Conservation (phyloP, 2,888 invertebrate species). For the Asteroscopus sphinx region DNA sequence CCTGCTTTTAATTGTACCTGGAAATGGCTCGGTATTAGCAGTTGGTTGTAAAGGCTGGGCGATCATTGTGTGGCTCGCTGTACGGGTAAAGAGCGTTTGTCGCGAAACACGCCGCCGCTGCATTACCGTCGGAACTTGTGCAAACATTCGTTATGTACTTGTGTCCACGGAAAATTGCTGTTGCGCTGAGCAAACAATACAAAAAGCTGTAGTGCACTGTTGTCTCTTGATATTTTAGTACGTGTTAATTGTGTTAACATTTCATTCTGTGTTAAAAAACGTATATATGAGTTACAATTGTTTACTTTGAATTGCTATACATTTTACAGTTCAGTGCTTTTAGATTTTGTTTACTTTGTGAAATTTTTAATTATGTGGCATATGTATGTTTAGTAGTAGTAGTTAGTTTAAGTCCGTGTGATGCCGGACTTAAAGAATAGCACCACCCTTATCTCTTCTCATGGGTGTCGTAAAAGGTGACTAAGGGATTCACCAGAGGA, state of each 20-base stretch:
- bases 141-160: conserved; percentile 65
- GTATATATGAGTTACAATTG: conserved; percentile 18
- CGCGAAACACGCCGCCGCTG: conserved; percentile 41
- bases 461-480: no score
- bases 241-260: conserved; percentile 58
- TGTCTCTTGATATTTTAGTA: conserved; percentile 53
- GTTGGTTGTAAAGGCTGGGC: conserved; percentile 39
- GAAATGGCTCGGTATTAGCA: conserved; percentile 52
- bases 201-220: conserved; percentile 55
- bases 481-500: no score
- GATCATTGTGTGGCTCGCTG: conserved; percentile 47
- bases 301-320: conserved; percentile 12
- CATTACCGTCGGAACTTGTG: conserved; percentile 58
- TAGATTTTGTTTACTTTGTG: conserved; percentile 6
- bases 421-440: no score
- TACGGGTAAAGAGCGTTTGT: conserved; percentile 41
- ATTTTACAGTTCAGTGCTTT: conserved; percentile 20
- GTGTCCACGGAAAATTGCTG: conserved; percentile 62
- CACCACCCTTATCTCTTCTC: no score
- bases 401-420: no score
- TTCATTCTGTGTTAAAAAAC: conserved; percentile 33
- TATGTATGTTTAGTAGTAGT: no score
- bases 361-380: conserved; percentile 1
- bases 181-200: conserved; percentile 51
- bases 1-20: conserved; percentile 56